Base-by-base conservation (phyloP, 1,140 invertebrate species). In the Microplitis mediator region DNA sequence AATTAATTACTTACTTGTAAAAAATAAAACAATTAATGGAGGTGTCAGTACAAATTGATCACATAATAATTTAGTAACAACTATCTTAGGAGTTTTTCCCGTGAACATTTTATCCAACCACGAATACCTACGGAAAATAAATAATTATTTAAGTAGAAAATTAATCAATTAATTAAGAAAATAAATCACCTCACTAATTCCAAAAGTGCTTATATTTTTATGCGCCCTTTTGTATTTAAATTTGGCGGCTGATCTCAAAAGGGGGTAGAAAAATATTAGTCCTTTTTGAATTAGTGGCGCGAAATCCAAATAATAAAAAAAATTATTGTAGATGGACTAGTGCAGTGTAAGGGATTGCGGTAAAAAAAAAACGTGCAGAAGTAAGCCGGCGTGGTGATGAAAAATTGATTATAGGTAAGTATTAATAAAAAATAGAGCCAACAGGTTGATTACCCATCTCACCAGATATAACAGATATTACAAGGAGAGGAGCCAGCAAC, bases 1-100 rank as follows among this genome's bases (percentile, higher is more conserved):
- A 16, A 6, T 13, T 50, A 54, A 54, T 16, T 45, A 88, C 89
- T 88, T 80, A 94, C 93, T 89, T 3, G 90, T 89, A 82, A 91
- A 95, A 79, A 95, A 95, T 1, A 91, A 79, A 0, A 89, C 88
- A 13, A 94, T 80, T 34, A 95, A 82, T 8, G 89, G 87, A 1
- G 94, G 93, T 3, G 94, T 94, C 76, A 94, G 88, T 3, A 93
- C 68, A 77, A 94, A 92, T 84, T 95, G 94, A 80, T 96, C 94
- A n/a, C 91, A 79, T 0, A 92, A 76, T 14, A 95, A 84, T 86
- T 96, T 96, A 71, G 90, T 91, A 0, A 90, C 76, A 3, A 95
- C 89, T 0, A 89, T 90, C 77, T 87, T 90, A 8, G 87, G 82
- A 0, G 91, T 80, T 1, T 89, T 93, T 3, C 93, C 94, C 1